These are phyloP conservation scores for Parasteatoda lunata DNA, from an alignment of 2,888 invertebrate species.

Conservation along the genomic window DNA sequence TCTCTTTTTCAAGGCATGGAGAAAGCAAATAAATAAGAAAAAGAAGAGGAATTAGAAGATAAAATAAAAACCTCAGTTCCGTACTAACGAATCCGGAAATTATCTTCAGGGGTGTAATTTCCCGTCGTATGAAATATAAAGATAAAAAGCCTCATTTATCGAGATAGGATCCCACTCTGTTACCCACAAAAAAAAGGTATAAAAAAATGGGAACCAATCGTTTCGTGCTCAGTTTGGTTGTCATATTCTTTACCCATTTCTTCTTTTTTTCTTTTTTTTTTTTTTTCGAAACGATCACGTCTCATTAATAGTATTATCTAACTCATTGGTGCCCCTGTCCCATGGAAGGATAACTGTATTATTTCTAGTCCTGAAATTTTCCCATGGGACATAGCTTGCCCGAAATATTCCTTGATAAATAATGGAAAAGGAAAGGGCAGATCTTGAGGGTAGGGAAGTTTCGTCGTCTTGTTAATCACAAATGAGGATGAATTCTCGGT, in stretches of 20 bases:
- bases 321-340: conserved; percentile 32
- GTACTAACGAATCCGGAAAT: conserved; percentile 31
- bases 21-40: too few relatives aligned
- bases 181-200: background rate
- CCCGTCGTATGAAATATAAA: conserved; percentile 6
- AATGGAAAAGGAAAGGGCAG: too few relatives aligned
- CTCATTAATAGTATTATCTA: conserved; percentile 47
- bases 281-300: conserved; percentile 36
- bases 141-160: conserved; percentile 37
- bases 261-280: background rate
- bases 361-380: background rate
- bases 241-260: conserved; percentile 8
- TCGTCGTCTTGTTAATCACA: too few relatives aligned
- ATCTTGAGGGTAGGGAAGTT: too few relatives aligned
- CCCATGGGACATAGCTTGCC: too few relatives aligned
- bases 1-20: too few relatives aligned
- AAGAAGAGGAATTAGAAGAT: too few relatives aligned
- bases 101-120: conserved; percentile 18
- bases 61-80: too few relatives aligned
- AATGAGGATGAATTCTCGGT: too few relatives aligned
- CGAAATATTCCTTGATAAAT: too few relatives aligned
- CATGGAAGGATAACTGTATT: conserved; percentile 24
- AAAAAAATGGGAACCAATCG: background rate
- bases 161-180: background rate
- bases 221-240: conserved; percentile 20